Percentiles rank a stretch among this genome's conserved stretches.
These are phyloP conservation scores for Anguilla rostrata DNA, from an alignment of 2,113 vertebrate species.

Conservation along the genomic window DNA sequence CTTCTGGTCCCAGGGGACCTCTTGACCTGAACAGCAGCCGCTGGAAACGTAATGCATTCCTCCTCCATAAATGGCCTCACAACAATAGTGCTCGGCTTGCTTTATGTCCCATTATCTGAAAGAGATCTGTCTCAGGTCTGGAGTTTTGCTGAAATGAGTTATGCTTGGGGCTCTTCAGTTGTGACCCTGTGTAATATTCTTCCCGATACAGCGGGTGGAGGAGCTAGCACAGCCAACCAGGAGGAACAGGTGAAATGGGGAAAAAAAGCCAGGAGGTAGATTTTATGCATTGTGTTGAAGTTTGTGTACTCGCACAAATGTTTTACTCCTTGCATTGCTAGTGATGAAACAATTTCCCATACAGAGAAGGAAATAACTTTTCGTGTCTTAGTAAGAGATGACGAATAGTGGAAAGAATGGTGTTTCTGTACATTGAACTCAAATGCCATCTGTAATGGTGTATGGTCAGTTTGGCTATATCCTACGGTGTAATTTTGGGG, in stretches of 20 bases:
- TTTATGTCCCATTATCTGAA: background rate
- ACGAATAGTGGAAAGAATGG: background rate
- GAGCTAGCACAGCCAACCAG: background rate
- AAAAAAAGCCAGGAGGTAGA: background rate
- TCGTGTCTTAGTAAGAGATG: background rate
- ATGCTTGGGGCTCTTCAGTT: background rate
- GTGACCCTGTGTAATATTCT: background rate
- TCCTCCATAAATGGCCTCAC: background rate
- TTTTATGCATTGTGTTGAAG: background rate
- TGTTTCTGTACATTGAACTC: background rate
- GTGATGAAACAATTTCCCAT: background rate
- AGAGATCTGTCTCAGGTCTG: background rate
- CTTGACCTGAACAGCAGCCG: background rate
- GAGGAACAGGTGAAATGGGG: background rate
- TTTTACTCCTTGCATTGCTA: background rate
- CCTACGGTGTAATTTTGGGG: background rate
- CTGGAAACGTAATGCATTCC: background rate
- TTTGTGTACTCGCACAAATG: background rate
- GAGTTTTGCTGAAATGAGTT: background rate
- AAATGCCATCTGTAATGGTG: background rate
- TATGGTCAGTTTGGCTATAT: background rate
- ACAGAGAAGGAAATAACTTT: no score
- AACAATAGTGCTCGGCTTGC: background rate
- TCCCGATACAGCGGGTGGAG: background rate
- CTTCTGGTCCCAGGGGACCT: background rate